Percentiles rank a stretch among this genome's conserved stretches.
These are phyloP conservation scores for Anhinga anhinga DNA, from an alignment of 2,113 vertebrate genomes.

Conservation along the genomic window DNA sequence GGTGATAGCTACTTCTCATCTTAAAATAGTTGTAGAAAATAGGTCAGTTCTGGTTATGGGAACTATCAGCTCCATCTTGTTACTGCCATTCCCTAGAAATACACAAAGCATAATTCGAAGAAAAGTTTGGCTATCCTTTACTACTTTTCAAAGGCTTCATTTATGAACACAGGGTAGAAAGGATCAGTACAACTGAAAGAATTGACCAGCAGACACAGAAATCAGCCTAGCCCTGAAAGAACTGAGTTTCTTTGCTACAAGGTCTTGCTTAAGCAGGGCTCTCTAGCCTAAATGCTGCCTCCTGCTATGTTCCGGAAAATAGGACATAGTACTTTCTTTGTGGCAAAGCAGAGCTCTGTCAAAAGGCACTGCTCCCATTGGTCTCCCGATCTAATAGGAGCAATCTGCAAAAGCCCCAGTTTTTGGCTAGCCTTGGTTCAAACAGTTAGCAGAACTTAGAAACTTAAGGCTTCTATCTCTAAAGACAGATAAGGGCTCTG, in stretches of 20 bases:
- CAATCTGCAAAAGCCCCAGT: neutral
- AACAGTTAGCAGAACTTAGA: neutral
- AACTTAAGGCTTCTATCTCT: neutral
- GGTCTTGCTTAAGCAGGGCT: neutral
- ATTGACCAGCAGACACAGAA: neutral
- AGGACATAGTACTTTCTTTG: neutral
- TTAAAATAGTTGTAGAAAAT: neutral
- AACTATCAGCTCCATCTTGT: neutral
- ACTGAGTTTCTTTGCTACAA: neutral
- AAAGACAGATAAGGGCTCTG: neutral
- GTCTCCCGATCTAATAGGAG: neutral
- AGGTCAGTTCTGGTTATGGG: neutral
- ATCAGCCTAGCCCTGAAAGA: neutral
- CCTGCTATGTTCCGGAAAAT: neutral
- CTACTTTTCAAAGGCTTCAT: neutral
- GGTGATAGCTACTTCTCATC: neutral
- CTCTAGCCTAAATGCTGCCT: neutral
- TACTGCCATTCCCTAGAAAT: neutral
- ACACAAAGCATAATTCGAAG: neutral
- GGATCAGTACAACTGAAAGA: neutral
- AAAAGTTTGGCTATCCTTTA: neutral
- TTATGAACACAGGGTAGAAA: neutral
- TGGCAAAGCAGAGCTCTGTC: neutral
- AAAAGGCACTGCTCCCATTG: neutral
- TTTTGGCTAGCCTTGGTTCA: neutral